A percentile compares a stretch with the other conserved stretches of the same genome.
These are phyloP conservation scores for Acarapis woodi DNA, from an alignment of 1,140 invertebrate species.

Conservation along the genomic window DNA sequence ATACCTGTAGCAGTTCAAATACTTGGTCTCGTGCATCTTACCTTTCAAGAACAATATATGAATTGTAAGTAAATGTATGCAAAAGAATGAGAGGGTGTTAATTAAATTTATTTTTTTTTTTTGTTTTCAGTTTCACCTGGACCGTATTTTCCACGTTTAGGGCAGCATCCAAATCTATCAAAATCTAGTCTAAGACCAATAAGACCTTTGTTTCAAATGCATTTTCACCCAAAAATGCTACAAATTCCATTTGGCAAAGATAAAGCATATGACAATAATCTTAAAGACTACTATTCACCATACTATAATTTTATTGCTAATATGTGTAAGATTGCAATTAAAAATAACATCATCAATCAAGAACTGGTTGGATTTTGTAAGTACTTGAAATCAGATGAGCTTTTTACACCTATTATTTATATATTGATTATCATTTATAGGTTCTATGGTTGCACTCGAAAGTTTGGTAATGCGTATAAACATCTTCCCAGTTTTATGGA, in stretches of 20 bases:
- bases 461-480: conserved; percentile 46
- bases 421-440: conserved; percentile 13
- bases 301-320: conserved; percentile 60
- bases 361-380: conserved; percentile 39
- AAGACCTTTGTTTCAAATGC: conserved; percentile 59
- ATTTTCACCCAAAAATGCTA: conserved; percentile 39
- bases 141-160: conserved; percentile 36
- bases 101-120: conserved; percentile 2
- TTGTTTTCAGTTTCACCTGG: conserved; percentile 25
- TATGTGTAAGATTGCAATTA: conserved; percentile 57
- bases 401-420: not conserved
- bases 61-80: not conserved
- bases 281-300: conserved; percentile 43
- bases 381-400: conserved; percentile 7
- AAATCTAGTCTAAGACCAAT: conserved; percentile 31
- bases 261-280: conserved; percentile 40
- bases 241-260: conserved; percentile 32
- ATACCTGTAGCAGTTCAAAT: conserved; percentile 50
- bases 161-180: conserved; percentile 23
- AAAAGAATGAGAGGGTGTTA: not conserved
- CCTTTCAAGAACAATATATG: conserved; percentile 21
- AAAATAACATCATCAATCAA: conserved; percentile 42
- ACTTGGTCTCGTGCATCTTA: conserved; percentile 47
- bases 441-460: conserved; percentile 54
- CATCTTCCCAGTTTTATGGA: conserved; percentile 54